Percentiles rank a stretch among this genome's conserved stretches.
These are phyloP conservation scores for Galerucella calmariensis DNA, from an alignment of 2,888 invertebrate species.

Conservation along the genomic window DNA sequence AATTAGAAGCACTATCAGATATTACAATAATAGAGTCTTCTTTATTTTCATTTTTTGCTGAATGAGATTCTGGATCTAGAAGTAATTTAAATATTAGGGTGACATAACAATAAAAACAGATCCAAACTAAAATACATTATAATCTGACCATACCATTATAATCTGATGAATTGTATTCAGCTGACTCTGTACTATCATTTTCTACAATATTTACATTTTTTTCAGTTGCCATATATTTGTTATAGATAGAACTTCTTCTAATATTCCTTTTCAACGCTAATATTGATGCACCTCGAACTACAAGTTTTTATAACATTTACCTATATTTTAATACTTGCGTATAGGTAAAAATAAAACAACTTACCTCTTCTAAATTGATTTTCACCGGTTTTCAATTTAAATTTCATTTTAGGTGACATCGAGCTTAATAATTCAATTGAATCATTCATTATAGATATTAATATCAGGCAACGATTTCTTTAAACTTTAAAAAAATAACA, in stretches of 20 bases:
- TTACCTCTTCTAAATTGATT: slow-evolving; percentile 49
- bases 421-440: slow-evolving; percentile 56
- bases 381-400: slow-evolving; percentile 42
- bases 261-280: slow-evolving; percentile 57
- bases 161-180: slow-evolving; percentile 15
- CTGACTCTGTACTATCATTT: slow-evolving; percentile 39
- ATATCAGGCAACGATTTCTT: neutral
- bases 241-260: slow-evolving; percentile 53
- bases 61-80: neutral
- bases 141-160: neutral
- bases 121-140: neutral
- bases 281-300: slow-evolving; percentile 53
- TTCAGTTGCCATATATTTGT: slow-evolving; percentile 46
- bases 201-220: slow-evolving; percentile 46
- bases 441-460: slow-evolving; percentile 48
- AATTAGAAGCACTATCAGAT: slow-evolving; percentile 38
- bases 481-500: neutral
- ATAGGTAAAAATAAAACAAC: neutral
- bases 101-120: neutral
- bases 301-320: slow-evolving; percentile 9
- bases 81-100: neutral
- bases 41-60: slow-evolving; percentile 1
- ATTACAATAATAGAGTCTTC: slow-evolving; percentile 41
- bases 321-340: neutral
- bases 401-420: slow-evolving; percentile 57